Evolutionary conservation across 1,140 invertebrate genomes (phyloP).

Genomic region (Drosophila subpulchrella): DNA sequence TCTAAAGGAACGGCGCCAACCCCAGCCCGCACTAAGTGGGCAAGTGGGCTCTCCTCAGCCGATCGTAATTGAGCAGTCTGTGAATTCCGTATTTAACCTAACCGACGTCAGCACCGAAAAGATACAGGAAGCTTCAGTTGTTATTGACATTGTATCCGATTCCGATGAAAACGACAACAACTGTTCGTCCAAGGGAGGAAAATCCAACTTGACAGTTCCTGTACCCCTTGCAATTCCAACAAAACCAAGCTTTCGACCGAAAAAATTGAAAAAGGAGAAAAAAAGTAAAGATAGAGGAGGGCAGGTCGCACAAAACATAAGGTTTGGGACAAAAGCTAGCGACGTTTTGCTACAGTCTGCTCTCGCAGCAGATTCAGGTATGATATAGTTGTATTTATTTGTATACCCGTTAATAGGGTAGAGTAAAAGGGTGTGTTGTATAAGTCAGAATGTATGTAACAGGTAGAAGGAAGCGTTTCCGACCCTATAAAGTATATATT

Average conservation of each 20-base stretch:
- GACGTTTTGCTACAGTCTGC: slow-evolving; percentile 8
- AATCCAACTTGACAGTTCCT: slow-evolving; percentile 6
- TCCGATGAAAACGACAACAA: slow-evolving; percentile 66
- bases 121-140: slow-evolving; percentile 50
- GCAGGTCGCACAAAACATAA: slow-evolving; percentile 19
- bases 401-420: no score
- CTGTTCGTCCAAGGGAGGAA: neutral
- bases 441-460: no score
- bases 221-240: slow-evolving; percentile 16
- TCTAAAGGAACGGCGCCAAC: neutral
- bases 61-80: slow-evolving; percentile 49
- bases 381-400: neutral
- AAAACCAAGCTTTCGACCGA: slow-evolving; percentile 23
- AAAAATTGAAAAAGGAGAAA: slow-evolving; percentile 73
- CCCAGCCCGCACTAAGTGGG: neutral
- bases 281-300: slow-evolving; percentile 49
- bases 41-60: neutral
- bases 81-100: slow-evolving; percentile 45
- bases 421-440: no score
- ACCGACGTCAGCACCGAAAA: slow-evolving; percentile 71
- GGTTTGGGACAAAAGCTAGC: slow-evolving; percentile 16
- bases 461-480: no score
- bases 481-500: no score
- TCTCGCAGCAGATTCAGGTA: slow-evolving; percentile 54
- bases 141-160: slow-evolving; percentile 77